phyloP scores from a whole-genome alignment of 2,797 vertebrate genomes.

The Gallirallus australis region DNA sequence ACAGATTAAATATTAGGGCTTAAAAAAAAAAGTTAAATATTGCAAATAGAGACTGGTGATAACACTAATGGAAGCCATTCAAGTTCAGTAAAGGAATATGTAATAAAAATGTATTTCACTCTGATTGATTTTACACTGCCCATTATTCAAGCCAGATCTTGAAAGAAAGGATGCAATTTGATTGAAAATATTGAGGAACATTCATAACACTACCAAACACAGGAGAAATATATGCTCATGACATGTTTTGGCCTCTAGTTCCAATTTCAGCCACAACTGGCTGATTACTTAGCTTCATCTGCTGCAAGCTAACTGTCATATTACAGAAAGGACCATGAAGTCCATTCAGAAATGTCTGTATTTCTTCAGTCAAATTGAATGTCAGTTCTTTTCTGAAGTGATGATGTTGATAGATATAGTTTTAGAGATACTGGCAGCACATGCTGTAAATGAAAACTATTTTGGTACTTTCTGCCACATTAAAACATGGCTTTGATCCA shows the following conservation, averaged over 20 bases:
- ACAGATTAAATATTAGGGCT: background rate
- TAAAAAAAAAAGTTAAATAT: background rate
- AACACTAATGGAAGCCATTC: background rate
- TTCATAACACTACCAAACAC: background rate
- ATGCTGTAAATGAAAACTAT: background rate
- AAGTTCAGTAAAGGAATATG: background rate
- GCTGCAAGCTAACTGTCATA: background rate
- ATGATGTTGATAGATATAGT: background rate
- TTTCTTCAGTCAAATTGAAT: background rate
- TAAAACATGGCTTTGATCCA: background rate
- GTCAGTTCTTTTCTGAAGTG: background rate
- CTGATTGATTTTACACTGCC: background rate
- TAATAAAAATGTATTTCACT: background rate
- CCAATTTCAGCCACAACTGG: background rate
- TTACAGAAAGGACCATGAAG: background rate
- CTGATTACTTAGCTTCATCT: background rate
- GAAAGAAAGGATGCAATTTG: background rate
- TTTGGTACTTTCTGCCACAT: background rate
- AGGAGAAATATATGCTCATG: background rate
- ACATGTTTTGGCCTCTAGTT: background rate
- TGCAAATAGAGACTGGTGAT: background rate
- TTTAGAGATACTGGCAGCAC: background rate
- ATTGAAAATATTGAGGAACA: background rate
- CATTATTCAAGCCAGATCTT: background rate
- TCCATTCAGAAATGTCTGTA: background rate